These are phyloP conservation scores for Dipodomys spectabilis DNA, from an alignment of 2,113 vertebrate species.

Conservation along the genomic window DNA sequence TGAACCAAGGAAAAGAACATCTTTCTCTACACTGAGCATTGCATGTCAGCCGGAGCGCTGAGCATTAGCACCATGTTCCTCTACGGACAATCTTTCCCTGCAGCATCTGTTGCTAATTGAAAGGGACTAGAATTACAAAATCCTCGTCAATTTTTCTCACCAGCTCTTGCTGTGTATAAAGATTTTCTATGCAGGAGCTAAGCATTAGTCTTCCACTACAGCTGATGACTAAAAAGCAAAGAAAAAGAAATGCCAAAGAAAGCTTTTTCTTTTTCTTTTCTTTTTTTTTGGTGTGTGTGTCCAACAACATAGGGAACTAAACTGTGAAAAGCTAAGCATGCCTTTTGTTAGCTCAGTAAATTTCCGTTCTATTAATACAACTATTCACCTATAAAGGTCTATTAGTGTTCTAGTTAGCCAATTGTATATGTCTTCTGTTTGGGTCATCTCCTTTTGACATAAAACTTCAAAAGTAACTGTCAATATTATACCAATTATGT, in stretches of 20 bases:
- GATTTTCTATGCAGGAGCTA: conserved; percentile 76
- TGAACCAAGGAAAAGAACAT: conserved; percentile 55
- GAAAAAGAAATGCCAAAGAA: conserved; percentile 72
- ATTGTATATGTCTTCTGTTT: conserved; percentile 50
- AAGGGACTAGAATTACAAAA: conserved; percentile 82
- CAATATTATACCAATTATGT: conserved; percentile 58
- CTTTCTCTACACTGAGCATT: not conserved
- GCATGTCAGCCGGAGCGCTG: not conserved
- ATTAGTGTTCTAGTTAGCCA: conserved; percentile 45
- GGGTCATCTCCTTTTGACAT: conserved; percentile 38
- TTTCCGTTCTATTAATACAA: conserved; percentile 48
- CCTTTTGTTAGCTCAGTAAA: conserved; percentile 57
- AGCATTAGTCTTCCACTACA: conserved; percentile 78
- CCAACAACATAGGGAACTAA: conserved; percentile 54
- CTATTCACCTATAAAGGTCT: conserved; percentile 44
- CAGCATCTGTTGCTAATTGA: conserved; percentile 79
- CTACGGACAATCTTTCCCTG: conserved; percentile 69
- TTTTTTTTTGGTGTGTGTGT: not conserved
- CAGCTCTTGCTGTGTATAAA: conserved; percentile 83
- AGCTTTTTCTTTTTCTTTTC: not conserved
- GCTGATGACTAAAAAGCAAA: conserved; percentile 80
- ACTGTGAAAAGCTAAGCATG: conserved; percentile 18
- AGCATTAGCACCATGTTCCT: conserved; percentile 60
- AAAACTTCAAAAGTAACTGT: conserved; percentile 62
- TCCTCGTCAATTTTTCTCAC: conserved; percentile 76